Evolutionary conservation across 1,140 invertebrate genomes (phyloP).

Genomic region (Teleogryllus occipitalis): DNA sequence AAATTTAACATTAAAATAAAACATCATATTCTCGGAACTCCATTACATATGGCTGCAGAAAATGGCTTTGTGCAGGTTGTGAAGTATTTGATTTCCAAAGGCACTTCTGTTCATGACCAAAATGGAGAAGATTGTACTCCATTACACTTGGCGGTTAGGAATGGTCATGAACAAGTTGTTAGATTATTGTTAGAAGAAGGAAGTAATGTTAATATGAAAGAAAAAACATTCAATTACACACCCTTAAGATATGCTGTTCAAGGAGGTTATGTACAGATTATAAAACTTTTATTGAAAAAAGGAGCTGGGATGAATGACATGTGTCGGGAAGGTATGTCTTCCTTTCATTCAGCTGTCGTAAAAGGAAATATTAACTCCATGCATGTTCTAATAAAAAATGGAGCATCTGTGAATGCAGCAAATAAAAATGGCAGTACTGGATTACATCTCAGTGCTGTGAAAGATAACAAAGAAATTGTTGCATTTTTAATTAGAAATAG

Average conservation of each 20-base stretch:
- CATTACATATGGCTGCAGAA: slow-evolving; percentile 3
- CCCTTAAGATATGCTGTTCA: not conserved
- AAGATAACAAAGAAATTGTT: slow-evolving; percentile 14
- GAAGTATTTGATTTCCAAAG: slow-evolving; percentile 17
- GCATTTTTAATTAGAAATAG: not conserved
- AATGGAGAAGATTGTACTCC: slow-evolving; percentile 27
- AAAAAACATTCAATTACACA: slow-evolving; percentile 21
- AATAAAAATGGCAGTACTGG: slow-evolving; percentile 23
- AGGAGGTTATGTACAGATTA: not conserved
- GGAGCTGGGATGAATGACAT: no score
- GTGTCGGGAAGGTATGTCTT: not conserved
- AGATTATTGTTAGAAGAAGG: not conserved
- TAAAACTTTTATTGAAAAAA: not conserved
- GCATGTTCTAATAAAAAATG: not conserved
- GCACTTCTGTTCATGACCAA: not conserved
- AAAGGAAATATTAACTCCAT: not conserved
- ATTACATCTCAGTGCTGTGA: slow-evolving; percentile 26
- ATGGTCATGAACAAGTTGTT: slow-evolving; percentile 4
- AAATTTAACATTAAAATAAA: slow-evolving; percentile 20
- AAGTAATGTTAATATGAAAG: not conserved
- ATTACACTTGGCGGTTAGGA: slow-evolving; percentile 29
- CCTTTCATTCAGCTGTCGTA: not conserved
- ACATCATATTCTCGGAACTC: not conserved
- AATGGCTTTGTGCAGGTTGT: slow-evolving; percentile 10
- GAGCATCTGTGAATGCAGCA: not conserved